Evolutionary conservation across 1,140 invertebrate genomes (phyloP).

Genomic region (Cydia fagiglandana): DNA sequence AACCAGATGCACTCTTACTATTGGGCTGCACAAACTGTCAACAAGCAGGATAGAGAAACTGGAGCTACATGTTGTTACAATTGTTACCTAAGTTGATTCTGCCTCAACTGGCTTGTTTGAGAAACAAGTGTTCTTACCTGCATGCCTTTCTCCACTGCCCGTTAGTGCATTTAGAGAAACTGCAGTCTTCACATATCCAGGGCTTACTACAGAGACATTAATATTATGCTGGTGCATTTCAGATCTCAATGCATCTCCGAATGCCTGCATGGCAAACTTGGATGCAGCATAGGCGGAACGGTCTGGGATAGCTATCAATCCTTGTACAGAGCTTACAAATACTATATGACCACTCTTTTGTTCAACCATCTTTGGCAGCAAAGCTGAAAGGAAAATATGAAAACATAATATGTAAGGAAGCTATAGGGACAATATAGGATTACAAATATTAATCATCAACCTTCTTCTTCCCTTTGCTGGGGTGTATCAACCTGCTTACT

Average conservation of each 20-base stretch:
- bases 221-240: conserved; percentile 89
- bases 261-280: conserved; percentile 96
- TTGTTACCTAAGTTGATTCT: background rate
- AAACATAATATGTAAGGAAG: conserved; percentile 5
- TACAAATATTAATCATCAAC: no score
- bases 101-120: background rate
- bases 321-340: conserved; percentile 96
- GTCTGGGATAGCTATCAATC: conserved; percentile 92
- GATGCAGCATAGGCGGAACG: conserved; percentile 94
- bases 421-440: no score
- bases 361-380: conserved; percentile 91
- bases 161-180: conserved; percentile 94
- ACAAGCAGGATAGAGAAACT: background rate
- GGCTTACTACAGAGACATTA: conserved; percentile 89
- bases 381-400: conserved; percentile 74
- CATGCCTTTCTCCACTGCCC: conserved; percentile 87
- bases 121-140: conserved; percentile 80
- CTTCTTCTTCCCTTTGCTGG: no score
- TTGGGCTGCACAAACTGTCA: no score
- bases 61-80: background rate
- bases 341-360: conserved; percentile 90
- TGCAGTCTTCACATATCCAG: conserved; percentile 94
- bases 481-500: no score
- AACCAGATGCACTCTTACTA: no score
- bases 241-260: conserved; percentile 89